Evolutionary conservation across 2,797 vertebrate genomes (phyloP).

Genomic region (Mustela erminea): DNA sequence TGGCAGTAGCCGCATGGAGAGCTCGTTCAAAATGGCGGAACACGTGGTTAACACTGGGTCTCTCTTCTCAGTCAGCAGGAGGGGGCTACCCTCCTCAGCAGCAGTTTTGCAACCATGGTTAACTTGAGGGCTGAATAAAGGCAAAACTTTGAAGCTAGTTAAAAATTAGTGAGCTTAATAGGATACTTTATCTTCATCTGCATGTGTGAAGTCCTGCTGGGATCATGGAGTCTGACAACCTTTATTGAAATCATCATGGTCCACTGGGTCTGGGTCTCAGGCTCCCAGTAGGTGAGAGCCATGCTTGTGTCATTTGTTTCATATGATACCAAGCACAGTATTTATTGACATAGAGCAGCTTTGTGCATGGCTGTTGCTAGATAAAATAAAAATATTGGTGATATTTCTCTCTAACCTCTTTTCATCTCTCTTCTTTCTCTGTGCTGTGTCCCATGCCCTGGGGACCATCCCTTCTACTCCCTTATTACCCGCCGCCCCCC

Average conservation of each 20-base stretch:
- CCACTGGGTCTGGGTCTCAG: neutral
- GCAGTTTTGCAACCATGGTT: neutral
- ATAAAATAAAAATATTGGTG: neutral
- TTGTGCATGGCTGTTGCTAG: neutral
- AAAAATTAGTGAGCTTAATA: slow-evolving; percentile 7
- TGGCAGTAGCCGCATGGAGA: neutral
- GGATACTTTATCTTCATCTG: slow-evolving; percentile 9
- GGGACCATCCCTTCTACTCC: neutral
- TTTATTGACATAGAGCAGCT: neutral
- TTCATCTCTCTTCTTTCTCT: neutral
- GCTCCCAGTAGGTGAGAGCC: neutral
- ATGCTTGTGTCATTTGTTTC: neutral
- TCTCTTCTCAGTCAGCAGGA: neutral
- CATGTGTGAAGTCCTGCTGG: neutral
- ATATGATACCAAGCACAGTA: neutral
- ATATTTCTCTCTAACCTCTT: neutral
- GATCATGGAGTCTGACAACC: neutral
- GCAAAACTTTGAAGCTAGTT: slow-evolving; percentile 28
- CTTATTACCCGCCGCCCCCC: rapidly evolving
- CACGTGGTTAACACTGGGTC: neutral
- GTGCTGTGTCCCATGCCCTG: too few species aligned
- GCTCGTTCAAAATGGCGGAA: neutral
- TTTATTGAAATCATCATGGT: neutral
- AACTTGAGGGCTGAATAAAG: neutral
- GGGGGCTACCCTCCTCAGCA: neutral